Base-by-base conservation (phyloP, 2,888 invertebrate genomes). In the Napeogenes sylphis region DNA sequence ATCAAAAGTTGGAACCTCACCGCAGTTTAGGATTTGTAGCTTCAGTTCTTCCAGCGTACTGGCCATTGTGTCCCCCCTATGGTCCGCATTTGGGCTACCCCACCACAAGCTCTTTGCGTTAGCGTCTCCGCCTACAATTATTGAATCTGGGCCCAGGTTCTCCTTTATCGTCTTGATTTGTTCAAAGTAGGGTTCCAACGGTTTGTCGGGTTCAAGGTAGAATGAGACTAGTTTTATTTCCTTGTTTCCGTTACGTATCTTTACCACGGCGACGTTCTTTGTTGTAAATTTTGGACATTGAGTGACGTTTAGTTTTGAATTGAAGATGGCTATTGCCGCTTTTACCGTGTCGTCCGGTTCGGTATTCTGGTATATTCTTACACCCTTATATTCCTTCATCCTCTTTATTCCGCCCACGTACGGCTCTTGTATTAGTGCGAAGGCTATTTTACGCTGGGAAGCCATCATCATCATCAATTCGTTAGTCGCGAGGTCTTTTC, bases 1-100 rank as follows among this genome's bases (percentile, higher is more conserved):
- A n/a, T 58, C 58, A 10, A 62, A 67, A 4, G 67, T 67, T 1
- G 67, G 67, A 3, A 38, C 70, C 67, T 0, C 70, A 66, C 72
- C 70, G 70, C 35, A 33, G 70, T 2, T 56, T 12, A 21, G 21
- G 21, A 21, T 21, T 21, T 21, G 21, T 21, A 21, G 21, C 21
- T 21, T 21, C 21, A 21, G 21, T 21, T 21, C 21, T 21, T 21
- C 21, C 21, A 21, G 21, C 21, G 21, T 21, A 21, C 21, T 21
- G 21, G 21, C 21, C 21, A 21, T 21, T 21, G 21, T 21, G 21
- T 21, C 21, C 21, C 21, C 21, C 21, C 21, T 21, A 21, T 21
- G 21, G 21, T 21, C 21, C 21, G 21, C 21, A 21, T 21, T 21
- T 21, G 21, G 21, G 21, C 21, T 21, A 1, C 21, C 21, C 21